Percentiles rank a stretch among this genome's conserved stretches.
Conservation (phyloP, 2,113 vertebrate genomes). For the Setophaga petechia region DNA sequence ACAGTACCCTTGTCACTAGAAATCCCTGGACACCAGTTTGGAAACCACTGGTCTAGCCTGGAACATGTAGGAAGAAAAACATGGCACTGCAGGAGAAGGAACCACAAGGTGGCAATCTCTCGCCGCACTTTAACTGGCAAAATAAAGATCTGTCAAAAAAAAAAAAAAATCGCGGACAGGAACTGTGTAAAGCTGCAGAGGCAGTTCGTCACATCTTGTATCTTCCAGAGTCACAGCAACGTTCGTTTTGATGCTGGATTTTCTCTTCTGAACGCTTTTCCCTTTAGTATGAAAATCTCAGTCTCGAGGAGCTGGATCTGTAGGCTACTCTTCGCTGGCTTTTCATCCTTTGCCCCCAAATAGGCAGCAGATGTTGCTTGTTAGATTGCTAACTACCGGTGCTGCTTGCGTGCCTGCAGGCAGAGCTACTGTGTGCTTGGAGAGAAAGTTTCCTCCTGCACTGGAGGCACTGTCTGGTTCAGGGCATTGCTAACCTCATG, state of each 20-base stretch:
- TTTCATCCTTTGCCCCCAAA: background rate
- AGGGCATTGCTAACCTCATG: background rate
- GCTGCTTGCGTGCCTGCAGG: background rate
- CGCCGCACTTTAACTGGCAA: background rate
- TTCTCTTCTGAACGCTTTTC: background rate
- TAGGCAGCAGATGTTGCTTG: background rate
- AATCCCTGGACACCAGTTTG: background rate
- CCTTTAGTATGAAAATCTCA: background rate
- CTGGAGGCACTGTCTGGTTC: background rate
- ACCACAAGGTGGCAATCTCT: constrained; percentile 65
- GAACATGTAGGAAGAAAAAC: background rate
- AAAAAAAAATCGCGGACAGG: background rate
- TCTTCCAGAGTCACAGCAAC: background rate
- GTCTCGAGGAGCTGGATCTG: background rate
- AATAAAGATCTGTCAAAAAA: background rate
- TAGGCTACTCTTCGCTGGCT: background rate
- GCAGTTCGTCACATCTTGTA: background rate
- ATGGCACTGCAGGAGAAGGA: background rate
- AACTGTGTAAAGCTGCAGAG: background rate
- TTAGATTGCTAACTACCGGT: background rate
- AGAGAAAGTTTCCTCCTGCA: background rate
- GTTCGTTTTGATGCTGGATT: background rate
- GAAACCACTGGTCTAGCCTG: background rate
- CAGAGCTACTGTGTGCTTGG: background rate
- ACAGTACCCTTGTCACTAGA: background rate